phyloP scores from a whole-genome alignment of 2,113 vertebrate species.

The Sinosuthora webbiana region DNA sequence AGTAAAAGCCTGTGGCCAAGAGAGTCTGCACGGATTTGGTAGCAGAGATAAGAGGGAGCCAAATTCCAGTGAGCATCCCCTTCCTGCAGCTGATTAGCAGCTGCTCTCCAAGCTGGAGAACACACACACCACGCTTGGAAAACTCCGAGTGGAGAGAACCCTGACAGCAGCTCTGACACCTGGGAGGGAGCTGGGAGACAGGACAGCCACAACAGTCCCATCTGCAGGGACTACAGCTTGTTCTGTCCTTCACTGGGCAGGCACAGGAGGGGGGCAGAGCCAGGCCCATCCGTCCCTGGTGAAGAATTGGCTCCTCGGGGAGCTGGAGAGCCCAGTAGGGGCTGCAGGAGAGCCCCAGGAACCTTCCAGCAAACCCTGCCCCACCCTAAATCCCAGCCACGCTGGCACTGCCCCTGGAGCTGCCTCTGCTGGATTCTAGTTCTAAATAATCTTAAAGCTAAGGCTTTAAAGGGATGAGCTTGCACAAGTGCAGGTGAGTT shows the following conservation, averaged over 20 bases:
- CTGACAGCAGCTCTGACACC: background rate
- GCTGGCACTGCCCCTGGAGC: rapidly evolving
- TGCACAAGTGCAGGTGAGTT: background rate
- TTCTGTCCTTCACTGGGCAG: background rate
- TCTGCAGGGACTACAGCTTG: background rate
- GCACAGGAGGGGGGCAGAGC: rapidly evolving
- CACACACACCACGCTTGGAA: background rate
- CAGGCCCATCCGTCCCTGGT: rapidly evolving
- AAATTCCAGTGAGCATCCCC: background rate
- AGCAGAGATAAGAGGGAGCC: constrained; percentile 13
- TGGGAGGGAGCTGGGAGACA: background rate
- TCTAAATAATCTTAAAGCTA: background rate
- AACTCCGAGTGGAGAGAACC: background rate
- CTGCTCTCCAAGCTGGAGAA: background rate
- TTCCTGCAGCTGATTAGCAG: background rate
- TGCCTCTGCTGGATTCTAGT: background rate
- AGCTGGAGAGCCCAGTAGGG: background rate
- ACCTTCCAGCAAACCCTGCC: background rate
- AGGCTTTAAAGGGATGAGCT: background rate
- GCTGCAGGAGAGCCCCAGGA: background rate
- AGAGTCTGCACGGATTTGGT: background rate
- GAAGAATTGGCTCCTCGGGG: rapidly evolving
- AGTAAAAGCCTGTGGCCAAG: background rate
- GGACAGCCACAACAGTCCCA: background rate
- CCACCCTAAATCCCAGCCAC: background rate